Evolutionary conservation across 1,140 invertebrate species (phyloP).

Genomic region (Pissodes strobi): DNA sequence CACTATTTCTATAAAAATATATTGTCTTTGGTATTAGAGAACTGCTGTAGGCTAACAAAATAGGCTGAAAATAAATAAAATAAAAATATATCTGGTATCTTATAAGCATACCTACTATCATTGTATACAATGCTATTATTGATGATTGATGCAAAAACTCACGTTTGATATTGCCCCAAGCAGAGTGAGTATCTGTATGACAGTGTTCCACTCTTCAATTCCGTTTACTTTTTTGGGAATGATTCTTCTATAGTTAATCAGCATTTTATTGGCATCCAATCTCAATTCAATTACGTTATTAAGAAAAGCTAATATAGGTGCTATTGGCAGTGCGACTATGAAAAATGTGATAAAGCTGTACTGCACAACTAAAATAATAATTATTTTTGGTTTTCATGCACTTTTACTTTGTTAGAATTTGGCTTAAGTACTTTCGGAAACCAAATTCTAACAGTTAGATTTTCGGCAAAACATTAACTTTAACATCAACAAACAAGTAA

Average conservation of each 20-base stretch:
- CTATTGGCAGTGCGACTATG: background rate
- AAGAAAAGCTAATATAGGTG: background rate
- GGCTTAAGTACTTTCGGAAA: background rate
- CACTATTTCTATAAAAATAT: background rate
- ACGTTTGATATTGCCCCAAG: background rate
- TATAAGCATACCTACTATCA: background rate
- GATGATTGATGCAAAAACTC: no score
- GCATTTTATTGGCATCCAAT: background rate
- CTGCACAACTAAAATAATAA: constrained; percentile 8
- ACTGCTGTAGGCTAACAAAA: background rate
- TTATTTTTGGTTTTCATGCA: background rate
- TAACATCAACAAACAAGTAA: no score
- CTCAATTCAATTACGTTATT: background rate
- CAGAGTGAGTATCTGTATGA: background rate
- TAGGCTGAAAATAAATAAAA: constrained; percentile 3
- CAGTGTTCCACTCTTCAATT: constrained; percentile 1
- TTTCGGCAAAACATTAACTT: no score
- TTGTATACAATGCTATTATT: no score
- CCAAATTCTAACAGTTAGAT: background rate
- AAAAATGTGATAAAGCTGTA: background rate
- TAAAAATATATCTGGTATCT: no score
- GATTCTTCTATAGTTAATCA: background rate
- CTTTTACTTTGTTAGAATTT: background rate
- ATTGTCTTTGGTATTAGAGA: constrained; percentile 7
- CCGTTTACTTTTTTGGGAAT: background rate